Conservation (phyloP, 2,888 invertebrate genomes). For the Macrophya alboannulata region DNA sequence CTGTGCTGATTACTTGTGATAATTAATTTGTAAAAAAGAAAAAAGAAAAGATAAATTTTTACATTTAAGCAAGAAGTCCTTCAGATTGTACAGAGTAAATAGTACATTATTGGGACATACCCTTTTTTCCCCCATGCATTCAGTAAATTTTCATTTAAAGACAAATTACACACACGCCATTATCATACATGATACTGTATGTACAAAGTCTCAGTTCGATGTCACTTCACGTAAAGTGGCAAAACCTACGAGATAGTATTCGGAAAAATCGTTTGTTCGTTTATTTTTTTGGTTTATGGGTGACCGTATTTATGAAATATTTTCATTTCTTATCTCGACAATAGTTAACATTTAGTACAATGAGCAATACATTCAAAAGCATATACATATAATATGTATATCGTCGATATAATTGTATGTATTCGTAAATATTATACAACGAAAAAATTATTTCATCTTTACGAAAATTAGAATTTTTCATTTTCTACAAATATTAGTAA, state of each 20-base stretch:
- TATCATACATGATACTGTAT: slow-evolving; percentile 19
- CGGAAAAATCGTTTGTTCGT: not conserved
- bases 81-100: slow-evolving; percentile 21
- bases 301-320: not conserved
- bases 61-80: slow-evolving; percentile 15
- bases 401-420: not conserved
- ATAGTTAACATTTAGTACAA: slow-evolving; percentile 35
- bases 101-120: not conserved
- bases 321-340: not conserved
- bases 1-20: not conserved
- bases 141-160: not conserved
- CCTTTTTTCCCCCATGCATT: not conserved
- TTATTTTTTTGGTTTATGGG: not conserved
- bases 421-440: slow-evolving; percentile 15
- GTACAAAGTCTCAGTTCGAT: not conserved
- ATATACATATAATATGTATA: slow-evolving; percentile 5
- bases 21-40: not conserved
- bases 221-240: not conserved
- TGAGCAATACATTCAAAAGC: slow-evolving; percentile 45
- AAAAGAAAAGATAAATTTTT: not conserved
- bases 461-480: not conserved
- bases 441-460: not conserved
- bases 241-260: not conserved
- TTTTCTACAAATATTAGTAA: not conserved
- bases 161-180: slow-evolving; percentile 2